A percentile compares a stretch with the other conserved stretches of the same genome.
phyloP scores from a whole-genome alignment of 2,888 invertebrate species.

The Pachymerium ferrugineum region DNA sequence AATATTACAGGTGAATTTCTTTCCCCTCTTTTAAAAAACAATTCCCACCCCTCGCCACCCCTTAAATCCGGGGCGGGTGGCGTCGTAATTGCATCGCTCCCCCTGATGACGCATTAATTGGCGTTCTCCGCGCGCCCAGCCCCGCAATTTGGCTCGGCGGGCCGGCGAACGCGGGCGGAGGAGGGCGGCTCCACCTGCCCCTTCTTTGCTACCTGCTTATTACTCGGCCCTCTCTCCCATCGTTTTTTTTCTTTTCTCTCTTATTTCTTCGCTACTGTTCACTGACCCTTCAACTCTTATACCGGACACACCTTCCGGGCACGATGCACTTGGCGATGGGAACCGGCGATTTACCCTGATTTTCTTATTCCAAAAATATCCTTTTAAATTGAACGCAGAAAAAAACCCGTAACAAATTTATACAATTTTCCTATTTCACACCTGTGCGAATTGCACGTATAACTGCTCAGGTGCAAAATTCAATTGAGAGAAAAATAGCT shows the following conservation, averaged over 20 bases:
- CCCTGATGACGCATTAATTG: slow-evolving; percentile 28
- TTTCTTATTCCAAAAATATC: neutral
- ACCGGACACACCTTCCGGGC: neutral
- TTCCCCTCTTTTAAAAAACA: neutral
- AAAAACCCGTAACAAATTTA: neutral
- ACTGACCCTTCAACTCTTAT: slow-evolving; percentile 6
- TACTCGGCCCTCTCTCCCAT: slow-evolving; percentile 16
- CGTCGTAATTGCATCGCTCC: slow-evolving; percentile 2
- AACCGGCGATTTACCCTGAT: neutral
- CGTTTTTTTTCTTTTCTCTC: neutral
- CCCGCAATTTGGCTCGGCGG: slow-evolving; percentile 23
- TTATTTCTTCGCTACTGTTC: neutral
- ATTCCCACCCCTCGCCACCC: neutral
- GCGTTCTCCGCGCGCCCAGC: slow-evolving; percentile 27
- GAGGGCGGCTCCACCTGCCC: neutral
- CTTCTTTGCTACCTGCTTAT: slow-evolving; percentile 5
- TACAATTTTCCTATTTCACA: neutral
- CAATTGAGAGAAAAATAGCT: neutral
- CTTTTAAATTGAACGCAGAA: neutral
- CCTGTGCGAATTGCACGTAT: neutral
- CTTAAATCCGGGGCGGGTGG: slow-evolving; percentile 9
- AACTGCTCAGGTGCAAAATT: neutral
- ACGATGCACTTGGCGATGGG: neutral
- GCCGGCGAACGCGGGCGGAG: slow-evolving; percentile 7
- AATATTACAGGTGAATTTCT: neutral